Evolutionary conservation across 2,888 invertebrate species (phyloP), one percentile per base, ranked within the genome.

Genomic region (Eulithis prunata): DNA sequence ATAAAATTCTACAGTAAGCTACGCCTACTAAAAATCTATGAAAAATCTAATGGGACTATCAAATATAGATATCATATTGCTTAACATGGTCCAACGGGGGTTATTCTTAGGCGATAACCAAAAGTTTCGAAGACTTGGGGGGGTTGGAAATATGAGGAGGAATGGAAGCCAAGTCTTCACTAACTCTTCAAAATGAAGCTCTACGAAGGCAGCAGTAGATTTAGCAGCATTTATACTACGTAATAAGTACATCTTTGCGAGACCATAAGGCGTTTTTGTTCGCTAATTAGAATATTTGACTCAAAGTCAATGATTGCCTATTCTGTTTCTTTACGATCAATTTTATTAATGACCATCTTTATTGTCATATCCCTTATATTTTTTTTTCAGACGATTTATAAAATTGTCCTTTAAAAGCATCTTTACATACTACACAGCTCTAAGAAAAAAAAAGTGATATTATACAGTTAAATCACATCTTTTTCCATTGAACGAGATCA

Each of bases 11-110:
- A 90, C 77, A 73, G 82, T 89, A 88, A 87, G 88, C 90, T 91
- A 91, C 83, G 83, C 82, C 88, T 89, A 91, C 85, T 75, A 78
- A 80, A 77, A 74, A 13, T 79, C 83, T 89, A 87, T 82, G 85
- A 85, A 85, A 82, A 81, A 79, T 78, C 82, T 86, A 80, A 85
- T 76, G 84, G 85, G 83, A 78, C 85, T 90, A 90, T 86, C 78
- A 86, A 86, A 88, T 86, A 88, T 84, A 88, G 79, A 88, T 74
- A 84, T 32, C 6, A 32, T 91, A 91, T 92, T 92, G 92, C 91
- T 92, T 91, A 90, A 86, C 83, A 80, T 93, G 92, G 91, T 93
- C 91, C 92, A 81, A 90, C 89, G 88, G 89, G 87, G 87, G 68
- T 73, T 75, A 76, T 71, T 75, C 72, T 65, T 73, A 71, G 43